These are phyloP conservation scores for Acromyrmex heyeri DNA, from an alignment of 1,140 invertebrate genomes.

Conservation along the genomic window DNA sequence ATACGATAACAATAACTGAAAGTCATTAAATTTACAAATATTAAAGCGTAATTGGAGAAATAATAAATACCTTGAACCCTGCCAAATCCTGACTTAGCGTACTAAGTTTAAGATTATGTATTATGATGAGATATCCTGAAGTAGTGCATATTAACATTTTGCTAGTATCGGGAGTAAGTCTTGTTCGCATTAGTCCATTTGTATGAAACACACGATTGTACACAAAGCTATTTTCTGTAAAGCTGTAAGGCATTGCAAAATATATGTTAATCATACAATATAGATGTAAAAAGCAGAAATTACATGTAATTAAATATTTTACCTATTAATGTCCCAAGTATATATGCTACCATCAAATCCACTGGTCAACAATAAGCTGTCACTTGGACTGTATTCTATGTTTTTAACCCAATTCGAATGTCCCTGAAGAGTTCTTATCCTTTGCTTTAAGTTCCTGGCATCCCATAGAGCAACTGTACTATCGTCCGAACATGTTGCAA, in stretches of 20 bases:
- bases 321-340: conserved; percentile 97
- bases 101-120: conserved; percentile 95
- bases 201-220: conserved; percentile 94
- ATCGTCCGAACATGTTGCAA: conserved; percentile 98
- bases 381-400: conserved; percentile 96
- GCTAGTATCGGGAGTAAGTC: conserved; percentile 93
- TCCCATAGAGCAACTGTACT: conserved; percentile 97
- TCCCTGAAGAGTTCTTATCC: conserved; percentile 92
- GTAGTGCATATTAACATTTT: conserved; percentile 97
- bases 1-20: neutral
- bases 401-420: conserved; percentile 99
- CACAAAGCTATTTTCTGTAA: conserved; percentile 91
- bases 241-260: conserved; percentile 82
- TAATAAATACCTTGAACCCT: conserved; percentile 92
- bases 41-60: neutral
- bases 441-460: conserved; percentile 93
- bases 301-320: conserved; percentile 65
- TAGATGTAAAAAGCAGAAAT: neutral
- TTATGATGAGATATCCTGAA: conserved; percentile 95
- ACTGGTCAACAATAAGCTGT: conserved; percentile 95
- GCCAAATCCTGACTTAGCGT: conserved; percentile 93
- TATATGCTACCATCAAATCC: conserved; percentile 97
- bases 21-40: neutral
- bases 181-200: conserved; percentile 95
- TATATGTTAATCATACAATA: conserved; percentile 19